Conservation (phyloP, 2,797 vertebrate species). For the Hydrophis major region DNA sequence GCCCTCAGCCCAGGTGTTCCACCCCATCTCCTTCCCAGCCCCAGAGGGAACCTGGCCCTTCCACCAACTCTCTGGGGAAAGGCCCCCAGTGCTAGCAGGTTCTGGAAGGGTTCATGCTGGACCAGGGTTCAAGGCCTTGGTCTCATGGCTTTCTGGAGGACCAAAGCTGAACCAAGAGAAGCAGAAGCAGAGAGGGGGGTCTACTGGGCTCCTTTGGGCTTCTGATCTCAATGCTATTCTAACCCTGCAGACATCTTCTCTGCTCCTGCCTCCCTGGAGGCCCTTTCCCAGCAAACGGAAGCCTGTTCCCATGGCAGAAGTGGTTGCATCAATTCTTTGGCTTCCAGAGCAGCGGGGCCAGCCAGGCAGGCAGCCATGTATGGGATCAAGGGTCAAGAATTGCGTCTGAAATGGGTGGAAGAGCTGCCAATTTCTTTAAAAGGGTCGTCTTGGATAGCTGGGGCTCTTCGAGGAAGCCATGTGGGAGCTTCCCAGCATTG, state of each 20-base stretch:
- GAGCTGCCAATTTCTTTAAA: neutral
- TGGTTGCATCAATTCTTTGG: too few species aligned
- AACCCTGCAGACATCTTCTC: neutral
- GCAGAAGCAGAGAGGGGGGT: too few species aligned
- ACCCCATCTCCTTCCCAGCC: neutral
- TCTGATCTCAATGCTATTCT: neutral
- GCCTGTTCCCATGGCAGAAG: neutral
- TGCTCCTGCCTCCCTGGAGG: neutral
- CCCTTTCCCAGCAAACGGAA: neutral
- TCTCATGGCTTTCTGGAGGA: neutral
- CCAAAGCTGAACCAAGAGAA: neutral
- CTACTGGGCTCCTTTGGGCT: neutral
- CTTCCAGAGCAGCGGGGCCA: neutral
- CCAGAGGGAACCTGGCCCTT: neutral
- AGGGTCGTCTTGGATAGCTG: neutral
- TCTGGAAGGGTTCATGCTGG: neutral
- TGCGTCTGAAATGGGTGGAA: neutral
- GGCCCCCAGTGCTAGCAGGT: neutral
- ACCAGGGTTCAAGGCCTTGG: neutral
- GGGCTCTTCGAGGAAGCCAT: neutral
- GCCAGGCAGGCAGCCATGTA: neutral
- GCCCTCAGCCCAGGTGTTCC: too few species aligned
- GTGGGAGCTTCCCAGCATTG: neutral
- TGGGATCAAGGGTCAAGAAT: neutral
- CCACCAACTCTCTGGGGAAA: neutral